phyloP scores from a whole-genome alignment of 1,140 invertebrate species.

The Hycleus cichorii region DNA sequence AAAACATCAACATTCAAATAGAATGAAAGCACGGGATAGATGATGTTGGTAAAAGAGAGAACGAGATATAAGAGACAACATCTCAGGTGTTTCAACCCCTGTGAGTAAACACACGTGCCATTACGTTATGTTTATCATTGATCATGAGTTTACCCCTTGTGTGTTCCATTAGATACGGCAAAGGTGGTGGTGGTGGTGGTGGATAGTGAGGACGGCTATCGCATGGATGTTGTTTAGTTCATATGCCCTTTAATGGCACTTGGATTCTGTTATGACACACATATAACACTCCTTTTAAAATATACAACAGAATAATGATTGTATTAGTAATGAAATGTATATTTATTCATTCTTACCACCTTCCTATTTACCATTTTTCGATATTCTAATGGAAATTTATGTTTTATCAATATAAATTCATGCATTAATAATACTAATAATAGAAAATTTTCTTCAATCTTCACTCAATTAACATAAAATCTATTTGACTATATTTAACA shows the following conservation, averaged over 20 bases:
- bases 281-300: neutral
- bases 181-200: neutral
- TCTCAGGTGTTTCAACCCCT: conserved; percentile 15
- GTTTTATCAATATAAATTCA: too few species aligned
- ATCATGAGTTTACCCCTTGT: conserved; percentile 12
- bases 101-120: conserved; percentile 17
- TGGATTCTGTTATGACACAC: neutral
- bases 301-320: neutral
- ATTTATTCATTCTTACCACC: too few species aligned
- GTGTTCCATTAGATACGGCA: conserved; percentile 19
- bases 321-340: too few species aligned
- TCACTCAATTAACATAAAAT: conserved; percentile 8
- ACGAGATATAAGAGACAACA: conserved; percentile 1
- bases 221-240: neutral
- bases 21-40: neutral
- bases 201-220: neutral
- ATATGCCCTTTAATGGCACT: conserved; percentile 1
- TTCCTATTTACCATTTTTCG: too few species aligned
- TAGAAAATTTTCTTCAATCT: neutral
- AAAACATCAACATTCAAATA: neutral
- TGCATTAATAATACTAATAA: too few species aligned
- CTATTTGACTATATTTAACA: conserved; percentile 2
- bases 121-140: conserved; percentile 21
- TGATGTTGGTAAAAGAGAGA: too few species aligned
- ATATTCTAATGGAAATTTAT: too few species aligned